phyloP scores from a whole-genome alignment of 2,797 vertebrate genomes.

The Sphenopsis melanotis region DNA sequence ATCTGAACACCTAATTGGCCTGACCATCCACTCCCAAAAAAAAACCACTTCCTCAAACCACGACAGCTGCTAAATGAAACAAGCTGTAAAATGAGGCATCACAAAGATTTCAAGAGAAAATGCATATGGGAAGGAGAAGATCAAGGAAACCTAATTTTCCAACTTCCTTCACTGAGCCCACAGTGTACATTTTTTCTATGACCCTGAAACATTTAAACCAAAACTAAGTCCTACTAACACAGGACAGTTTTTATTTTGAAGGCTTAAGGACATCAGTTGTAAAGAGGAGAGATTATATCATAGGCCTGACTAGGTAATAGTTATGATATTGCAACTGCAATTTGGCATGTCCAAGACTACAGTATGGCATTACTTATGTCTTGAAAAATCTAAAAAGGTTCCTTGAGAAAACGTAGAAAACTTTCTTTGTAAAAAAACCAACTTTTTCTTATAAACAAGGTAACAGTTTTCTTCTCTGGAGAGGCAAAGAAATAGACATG shows the following conservation, averaged over 20 bases:
- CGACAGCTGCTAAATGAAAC: not conserved
- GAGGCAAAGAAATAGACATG: not conserved
- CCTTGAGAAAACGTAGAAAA: not conserved
- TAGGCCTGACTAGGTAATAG: not conserved
- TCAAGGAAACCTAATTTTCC: not conserved
- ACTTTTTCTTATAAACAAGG: not conserved
- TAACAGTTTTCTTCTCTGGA: not conserved
- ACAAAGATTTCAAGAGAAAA: not conserved
- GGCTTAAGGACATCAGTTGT: not conserved
- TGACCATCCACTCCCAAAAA: too few species aligned
- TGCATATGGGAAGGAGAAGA: not conserved
- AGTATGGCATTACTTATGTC: not conserved
- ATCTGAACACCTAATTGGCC: too few species aligned
- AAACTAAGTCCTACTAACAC: not conserved
- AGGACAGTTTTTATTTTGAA: not conserved
- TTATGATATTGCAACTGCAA: not conserved
- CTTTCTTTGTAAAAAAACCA: not conserved
- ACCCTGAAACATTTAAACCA: not conserved
- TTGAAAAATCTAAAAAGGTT: not conserved
- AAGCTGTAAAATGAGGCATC: not conserved
- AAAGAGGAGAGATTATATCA: not conserved
- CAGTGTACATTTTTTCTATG: not conserved
- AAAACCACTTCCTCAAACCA: too few species aligned
- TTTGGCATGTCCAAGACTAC: not conserved
- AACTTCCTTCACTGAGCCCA: not conserved